Evolutionary conservation across 1,140 invertebrate genomes (phyloP), one percentile per base, ranked within the genome.

Genomic region (Amphibalanus amphitrite): DNA sequence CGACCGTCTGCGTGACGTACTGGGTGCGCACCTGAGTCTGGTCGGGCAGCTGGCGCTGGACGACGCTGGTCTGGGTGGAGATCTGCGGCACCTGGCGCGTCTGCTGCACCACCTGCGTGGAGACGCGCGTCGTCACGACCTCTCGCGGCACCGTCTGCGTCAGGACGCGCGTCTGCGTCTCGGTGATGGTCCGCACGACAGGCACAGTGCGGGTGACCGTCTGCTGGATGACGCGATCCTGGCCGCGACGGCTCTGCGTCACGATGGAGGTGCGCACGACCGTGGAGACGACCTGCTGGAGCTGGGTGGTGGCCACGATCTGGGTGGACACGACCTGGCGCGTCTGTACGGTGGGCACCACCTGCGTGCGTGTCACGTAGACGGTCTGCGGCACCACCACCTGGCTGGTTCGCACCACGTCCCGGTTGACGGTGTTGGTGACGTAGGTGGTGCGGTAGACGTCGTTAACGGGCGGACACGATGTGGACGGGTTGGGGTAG

Each of bases 51-150:
- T 38, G 33, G 38, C 72, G 73, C 23, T 64, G 69, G 23, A 59
- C 71, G 23, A 74, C 69, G 64, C 71, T 74, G 69, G 73, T 74
- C 69, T 70, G 69, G 33, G 73, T 74, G 3, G 72, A 71, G n/a
- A 74, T 70, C 71, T 72, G 71, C 38, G 33, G 33, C 33, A 38
- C 33, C 33, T 38, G 33, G 33, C 33, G 33, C 33, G 33, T 38
- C 33, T 38, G 33, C 33, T 38, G 33, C 33, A 38, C 33, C 4
- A 38, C 15, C 33, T 38, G 33, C 4, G 33, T 38, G 33, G 33
- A 38, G 33, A 15, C 33, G 33, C 33, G 33, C 33, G 33, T 38
- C 33, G 4, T 4, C 33, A 38, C 33, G 15, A 38, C 33, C 33
- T 6, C 33, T 15, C 15, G 33, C 33, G 33, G 33, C 33, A 38